Base-by-base conservation (phyloP, 2,888 invertebrate genomes). In the Disparrhopalites patrizii region DNA sequence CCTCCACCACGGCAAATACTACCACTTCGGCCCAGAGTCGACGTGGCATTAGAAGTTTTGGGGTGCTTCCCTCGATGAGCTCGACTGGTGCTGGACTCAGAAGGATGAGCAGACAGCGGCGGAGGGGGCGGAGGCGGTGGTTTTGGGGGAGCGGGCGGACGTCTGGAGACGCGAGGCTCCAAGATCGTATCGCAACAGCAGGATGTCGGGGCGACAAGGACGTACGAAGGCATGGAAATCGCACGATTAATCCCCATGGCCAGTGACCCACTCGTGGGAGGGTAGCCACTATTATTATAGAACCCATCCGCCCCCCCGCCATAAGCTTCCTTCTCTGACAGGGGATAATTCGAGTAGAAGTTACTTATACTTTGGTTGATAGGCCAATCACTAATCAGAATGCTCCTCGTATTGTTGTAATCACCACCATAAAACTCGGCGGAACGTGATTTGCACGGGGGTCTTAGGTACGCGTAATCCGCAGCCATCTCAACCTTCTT, bases 301-400 rank as follows among this genome's bases (percentile, higher is more conserved):
- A 40, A 56, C 18, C 18, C 13, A n/a, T n/a, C n/a, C n/a, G n/a
- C n/a, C n/a, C n/a, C n/a, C n/a, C n/a, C n/a, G n/a, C n/a, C n/a
- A n/a, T n/a, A n/a, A n/a, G n/a, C n/a, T n/a, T n/a, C n/a, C 20
- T 8, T 7, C 5, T 2, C 28, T 10, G 15, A 43, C 8, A 33
- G 25, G 8, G 63, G 30, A 31, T 54, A 63, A 63, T 54, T 63
- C n/a, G 63, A 63, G 31, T 38, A 55, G 10, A 40, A 27, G 43
- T 27, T 28, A 52, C 38, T 28, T 4, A 56, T 55, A n/a, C 69
- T 28, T 38, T 62, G 67, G 69, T 69, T 71, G 69, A 69, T 71
- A 1, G 73, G 70, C 73, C 71, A 71, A 8, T 64, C 68, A 13
- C 70, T 71, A 51, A 70, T 67, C 33, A 71, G 58, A 52, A 71